Percentiles rank a stretch among this genome's conserved stretches.
Conservation (phyloP, 2,888 invertebrate species). For the Brachylomia viminalis region DNA sequence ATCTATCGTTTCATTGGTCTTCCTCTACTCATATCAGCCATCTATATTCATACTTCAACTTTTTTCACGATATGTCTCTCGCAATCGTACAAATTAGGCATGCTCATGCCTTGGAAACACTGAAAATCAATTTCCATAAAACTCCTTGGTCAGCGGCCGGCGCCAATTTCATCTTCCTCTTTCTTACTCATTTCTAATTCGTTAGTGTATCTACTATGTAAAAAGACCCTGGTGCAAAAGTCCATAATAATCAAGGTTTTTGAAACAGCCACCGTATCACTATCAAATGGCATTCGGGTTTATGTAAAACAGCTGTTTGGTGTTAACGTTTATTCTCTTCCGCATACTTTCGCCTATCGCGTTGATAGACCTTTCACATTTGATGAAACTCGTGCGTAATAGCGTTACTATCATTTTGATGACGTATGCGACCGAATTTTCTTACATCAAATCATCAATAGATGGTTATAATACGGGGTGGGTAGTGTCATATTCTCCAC, state of each 20-base stretch:
- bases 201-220: background rate
- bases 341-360: constrained; percentile 54
- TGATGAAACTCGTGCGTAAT: constrained; percentile 40
- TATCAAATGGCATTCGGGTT: constrained; percentile 14
- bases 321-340: constrained; percentile 36
- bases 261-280: background rate
- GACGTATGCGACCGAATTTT: constrained; percentile 22
- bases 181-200: constrained; percentile 5
- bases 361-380: constrained; percentile 59
- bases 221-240: background rate
- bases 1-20: background rate
- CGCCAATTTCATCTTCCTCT: background rate
- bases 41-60: background rate
- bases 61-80: background rate
- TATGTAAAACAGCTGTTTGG: constrained; percentile 50
- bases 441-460: background rate
- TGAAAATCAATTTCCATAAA: background rate
- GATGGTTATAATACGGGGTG: constrained; percentile 8
- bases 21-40: background rate
- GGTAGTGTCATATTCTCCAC: constrained; percentile 26
- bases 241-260: constrained; percentile 6
- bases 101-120: background rate
- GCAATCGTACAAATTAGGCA: background rate
- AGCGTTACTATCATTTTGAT: constrained; percentile 34
- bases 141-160: background rate